These are phyloP conservation scores for Choristoneura fumiferana DNA, from an alignment of 1,140 invertebrate genomes.

Conservation along the genomic window DNA sequence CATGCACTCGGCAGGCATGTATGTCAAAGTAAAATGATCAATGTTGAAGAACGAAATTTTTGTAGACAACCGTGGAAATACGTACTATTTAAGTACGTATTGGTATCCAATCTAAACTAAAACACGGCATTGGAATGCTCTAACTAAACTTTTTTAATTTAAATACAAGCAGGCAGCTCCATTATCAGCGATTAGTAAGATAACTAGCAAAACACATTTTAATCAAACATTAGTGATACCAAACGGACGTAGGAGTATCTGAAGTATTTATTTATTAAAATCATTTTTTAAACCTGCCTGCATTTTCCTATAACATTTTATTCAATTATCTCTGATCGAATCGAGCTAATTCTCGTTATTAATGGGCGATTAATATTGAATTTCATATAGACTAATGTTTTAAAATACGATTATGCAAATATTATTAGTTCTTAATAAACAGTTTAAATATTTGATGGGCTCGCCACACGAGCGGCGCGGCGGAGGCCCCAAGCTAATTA, in stretches of 20 bases:
- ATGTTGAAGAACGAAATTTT: too few species aligned
- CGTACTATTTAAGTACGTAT: too few species aligned
- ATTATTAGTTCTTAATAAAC: constrained; percentile 72
- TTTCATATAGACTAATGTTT: constrained; percentile 60
- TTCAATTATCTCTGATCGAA: constrained; percentile 36
- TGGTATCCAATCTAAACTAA: too few species aligned
- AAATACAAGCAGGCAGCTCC: too few species aligned
- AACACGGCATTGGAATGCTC: too few species aligned
- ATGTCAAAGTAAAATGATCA: too few species aligned
- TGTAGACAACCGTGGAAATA: too few species aligned
- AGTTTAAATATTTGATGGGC: constrained; percentile 65
- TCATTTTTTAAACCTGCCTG: constrained; percentile 49
- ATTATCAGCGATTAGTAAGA: too few species aligned
- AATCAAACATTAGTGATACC: constrained; percentile 28
- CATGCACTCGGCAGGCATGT: too few species aligned
- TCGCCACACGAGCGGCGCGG: constrained; percentile 40
- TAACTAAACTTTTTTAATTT: too few species aligned
- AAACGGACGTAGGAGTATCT: constrained; percentile 30
- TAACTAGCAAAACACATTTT: too few species aligned
- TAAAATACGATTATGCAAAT: constrained; percentile 73
- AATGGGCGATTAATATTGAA: constrained; percentile 66
- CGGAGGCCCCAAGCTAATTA: constrained; percentile 46
- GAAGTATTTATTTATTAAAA: constrained; percentile 50
- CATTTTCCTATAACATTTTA: constrained; percentile 37
- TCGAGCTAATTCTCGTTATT: constrained; percentile 63